Evolutionary conservation across 1,140 invertebrate species (phyloP), one percentile per base, ranked within the genome.

Genomic region (Pomacea maculata): DNA sequence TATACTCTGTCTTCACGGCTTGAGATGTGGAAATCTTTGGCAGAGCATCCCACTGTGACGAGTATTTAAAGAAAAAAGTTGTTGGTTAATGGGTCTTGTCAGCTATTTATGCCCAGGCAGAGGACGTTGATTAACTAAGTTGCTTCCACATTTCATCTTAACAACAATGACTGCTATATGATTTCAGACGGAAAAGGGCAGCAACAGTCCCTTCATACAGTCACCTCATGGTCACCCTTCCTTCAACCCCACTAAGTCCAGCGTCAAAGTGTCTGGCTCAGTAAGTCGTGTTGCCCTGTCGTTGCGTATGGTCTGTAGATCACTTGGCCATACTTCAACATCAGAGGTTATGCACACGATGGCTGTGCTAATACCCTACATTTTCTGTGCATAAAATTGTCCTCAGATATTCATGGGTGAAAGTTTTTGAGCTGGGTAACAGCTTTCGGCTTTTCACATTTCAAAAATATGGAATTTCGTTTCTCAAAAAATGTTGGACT

Each of bases 221-320:
- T 96, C 96, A 75, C 93, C 95, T 79, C 96, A 97, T 94, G 96
- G 97, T 34, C 96, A 98, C 93, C 96, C 97, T 65, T 95, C 95
- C 82, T 99, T 98, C 91, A 95, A 95, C 84, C 97, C 97, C 29
- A 96, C 98, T 87, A 98, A 98, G 93, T 94, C 97, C 86, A 96
- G 96, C 63, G 87, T 91, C 17, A 97, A 97, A 91, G 95, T 93
- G 67, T 92, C 93, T 75, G 95, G 95, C 92, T 94, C 93, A 93
- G 70, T 73, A 75, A 54, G 75, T 71, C 19, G 74, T 81, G 57
- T 74, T 63, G 83, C 76, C n/a, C 68, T 71, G 88, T 88, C 52
- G 21, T 34, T 78, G 77, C 82, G 73, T 80, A 72, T 74, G 57
- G 63, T 76, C 75, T 45, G 80, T 75, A 75, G 61, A 61, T 54